Conservation (phyloP, 2,113 vertebrate genomes). For the Noctilio leporinus region DNA sequence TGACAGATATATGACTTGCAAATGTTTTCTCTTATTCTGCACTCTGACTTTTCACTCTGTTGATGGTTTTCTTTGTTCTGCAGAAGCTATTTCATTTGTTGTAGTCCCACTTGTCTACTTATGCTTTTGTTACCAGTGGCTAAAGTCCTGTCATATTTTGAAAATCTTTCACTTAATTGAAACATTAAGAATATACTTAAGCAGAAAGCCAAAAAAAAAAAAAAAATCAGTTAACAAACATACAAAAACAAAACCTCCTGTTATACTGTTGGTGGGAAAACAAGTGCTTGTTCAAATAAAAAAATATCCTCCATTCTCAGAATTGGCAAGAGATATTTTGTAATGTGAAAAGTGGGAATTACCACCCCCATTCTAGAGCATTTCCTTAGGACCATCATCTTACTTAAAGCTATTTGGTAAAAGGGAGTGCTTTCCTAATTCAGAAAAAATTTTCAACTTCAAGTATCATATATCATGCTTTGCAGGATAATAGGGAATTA, state of each 20-base stretch:
- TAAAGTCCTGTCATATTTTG: not conserved
- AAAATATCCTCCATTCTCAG: not conserved
- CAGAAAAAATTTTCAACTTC: not conserved
- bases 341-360: not conserved
- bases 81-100: not conserved
- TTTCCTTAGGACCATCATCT: not conserved
- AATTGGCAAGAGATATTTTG: not conserved
- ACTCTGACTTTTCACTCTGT: too few relatives aligned
- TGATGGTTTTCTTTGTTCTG: too few relatives aligned
- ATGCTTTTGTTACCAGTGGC: not conserved
- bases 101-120: not conserved
- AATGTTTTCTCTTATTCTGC: too few relatives aligned
- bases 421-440: not conserved
- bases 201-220: not conserved
- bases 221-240: not conserved
- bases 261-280: not conserved
- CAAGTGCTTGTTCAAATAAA: not conserved
- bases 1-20: too few relatives aligned
- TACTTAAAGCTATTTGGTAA: not conserved
- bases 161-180: not conserved
- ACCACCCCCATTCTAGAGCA: not conserved
- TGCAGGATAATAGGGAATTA: not conserved
- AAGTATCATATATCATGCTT: not conserved
- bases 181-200: not conserved
- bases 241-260: not conserved